Evolutionary conservation across 2,797 vertebrate genomes (phyloP), one percentile per base, ranked within the genome.

Genomic region (Melopsittacus undulatus): DNA sequence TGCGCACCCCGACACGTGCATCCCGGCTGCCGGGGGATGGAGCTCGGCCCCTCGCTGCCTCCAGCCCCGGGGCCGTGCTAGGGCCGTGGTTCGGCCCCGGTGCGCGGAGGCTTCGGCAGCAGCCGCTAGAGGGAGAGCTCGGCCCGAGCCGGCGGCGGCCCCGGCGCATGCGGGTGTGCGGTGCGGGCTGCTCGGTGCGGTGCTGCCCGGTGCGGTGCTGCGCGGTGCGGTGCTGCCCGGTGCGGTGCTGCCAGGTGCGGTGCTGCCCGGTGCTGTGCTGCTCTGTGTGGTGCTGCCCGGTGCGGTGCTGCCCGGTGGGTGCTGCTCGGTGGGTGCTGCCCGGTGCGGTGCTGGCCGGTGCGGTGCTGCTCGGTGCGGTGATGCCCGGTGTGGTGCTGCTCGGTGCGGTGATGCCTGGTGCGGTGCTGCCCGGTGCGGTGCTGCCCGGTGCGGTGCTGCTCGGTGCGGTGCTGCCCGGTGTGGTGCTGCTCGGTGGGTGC

Each of bases 101-200:
- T 2, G 14, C 2, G 12, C 0, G 2, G 51, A 51, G 64, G 90
- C 34, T 87, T 36, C 56, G 61, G 46, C 77, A 32, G 74, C 78
- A 89, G 89, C 96, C 96, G 22, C 96, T 95, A 96, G 96, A 96
- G 95, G 96, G 96, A 96, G 96, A 94, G 92, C 96, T 94, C 74
- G 77, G 29, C 84, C 89, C 6, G 12, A 89, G 72, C 84, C 63
- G 94, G 42, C 70, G 5, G 18, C 8, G 36, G 22, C 7, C 54
- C 36, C 7, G 9, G 92, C 57, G 61, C 92, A 72, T 78, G 86
- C 38, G 72, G 69, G 19, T 11, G 27, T 10, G 2, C 2, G n/a
- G n/a, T n/a, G n/a, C n/a, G n/a, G n/a, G n/a, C n/a, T n/a, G n/a
- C n/a, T n/a, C n/a, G n/a, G n/a, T n/a, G 8, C 20, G 59, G 66